These are phyloP conservation scores for Lycocerus yunnanus DNA, from an alignment of 2,888 invertebrate genomes.

Conservation along the genomic window DNA sequence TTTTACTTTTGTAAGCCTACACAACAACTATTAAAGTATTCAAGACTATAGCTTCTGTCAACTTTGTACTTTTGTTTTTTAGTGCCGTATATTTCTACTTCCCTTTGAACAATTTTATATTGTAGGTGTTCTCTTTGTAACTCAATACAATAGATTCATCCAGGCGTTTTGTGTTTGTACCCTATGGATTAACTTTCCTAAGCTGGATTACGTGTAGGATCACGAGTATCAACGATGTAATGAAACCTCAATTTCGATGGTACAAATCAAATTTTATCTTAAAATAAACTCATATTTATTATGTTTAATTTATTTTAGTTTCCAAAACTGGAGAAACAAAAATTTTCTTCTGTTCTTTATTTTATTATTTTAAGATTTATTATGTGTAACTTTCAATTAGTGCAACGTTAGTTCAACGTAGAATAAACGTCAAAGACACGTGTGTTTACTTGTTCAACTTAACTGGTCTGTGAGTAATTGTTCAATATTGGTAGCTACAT, in stretches of 20 bases:
- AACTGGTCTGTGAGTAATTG: neutral
- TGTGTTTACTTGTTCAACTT: neutral
- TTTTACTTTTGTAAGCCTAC: neutral
- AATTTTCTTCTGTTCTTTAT: no score
- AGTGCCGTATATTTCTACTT: conserved; percentile 27
- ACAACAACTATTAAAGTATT: neutral
- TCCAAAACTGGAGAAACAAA: no score
- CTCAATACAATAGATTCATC: conserved; percentile 29
- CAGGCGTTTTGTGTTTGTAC: conserved; percentile 29
- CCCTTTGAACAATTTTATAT: conserved; percentile 35
- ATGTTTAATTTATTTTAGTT: no score
- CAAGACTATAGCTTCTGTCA: conserved; percentile 13
- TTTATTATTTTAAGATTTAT: neutral
- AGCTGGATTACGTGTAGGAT: conserved; percentile 30
- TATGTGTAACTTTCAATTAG: neutral
- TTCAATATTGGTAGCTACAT: neutral
- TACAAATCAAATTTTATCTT: neutral
- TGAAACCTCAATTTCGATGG: conserved; percentile 14
- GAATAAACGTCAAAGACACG: neutral
- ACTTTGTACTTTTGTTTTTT: conserved; percentile 23
- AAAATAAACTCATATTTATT: neutral
- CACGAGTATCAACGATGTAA: conserved; percentile 27
- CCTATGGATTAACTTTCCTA: conserved; percentile 31
- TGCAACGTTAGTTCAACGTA: neutral
- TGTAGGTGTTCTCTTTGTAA: conserved; percentile 30